Evolutionary conservation across 2,888 invertebrate species (phyloP).

Genomic region (Nezara viridula): DNA sequence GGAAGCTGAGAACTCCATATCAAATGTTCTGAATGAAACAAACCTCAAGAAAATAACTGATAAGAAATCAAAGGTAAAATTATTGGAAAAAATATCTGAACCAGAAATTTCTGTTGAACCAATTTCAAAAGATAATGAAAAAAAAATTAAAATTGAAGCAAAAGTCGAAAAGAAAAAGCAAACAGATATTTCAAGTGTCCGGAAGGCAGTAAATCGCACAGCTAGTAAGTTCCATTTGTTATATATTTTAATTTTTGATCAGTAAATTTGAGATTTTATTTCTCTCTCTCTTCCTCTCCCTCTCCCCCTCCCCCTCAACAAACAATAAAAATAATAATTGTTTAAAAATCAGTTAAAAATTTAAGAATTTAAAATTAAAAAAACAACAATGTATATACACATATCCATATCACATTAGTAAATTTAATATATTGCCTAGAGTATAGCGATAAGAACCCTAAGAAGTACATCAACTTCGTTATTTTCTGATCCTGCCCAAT

Average conservation of each 20-base stretch:
- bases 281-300: not conserved
- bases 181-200: conserved; percentile 70
- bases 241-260: not conserved
- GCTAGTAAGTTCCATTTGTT: conserved; percentile 29
- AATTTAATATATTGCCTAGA: no score
- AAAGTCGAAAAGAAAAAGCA: conserved; percentile 73
- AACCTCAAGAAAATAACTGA: conserved; percentile 17
- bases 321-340: no score
- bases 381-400: no score
- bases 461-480: no score
- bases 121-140: conserved; percentile 67
- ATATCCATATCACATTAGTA: no score
- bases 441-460: no score
- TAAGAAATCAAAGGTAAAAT: conserved; percentile 54
- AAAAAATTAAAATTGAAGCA: conserved; percentile 57
- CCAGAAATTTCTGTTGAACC: conserved; percentile 65
- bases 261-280: not conserved
- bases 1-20: not conserved
- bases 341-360: no score
- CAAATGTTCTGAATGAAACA: not conserved
- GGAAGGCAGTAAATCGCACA: conserved; percentile 7
- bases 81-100: conserved; percentile 59
- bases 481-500: no score
- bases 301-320: no score
- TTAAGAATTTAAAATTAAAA: no score